Base-by-base conservation (phyloP, 1,140 invertebrate genomes). In the Nilaparvata lugens region DNA sequence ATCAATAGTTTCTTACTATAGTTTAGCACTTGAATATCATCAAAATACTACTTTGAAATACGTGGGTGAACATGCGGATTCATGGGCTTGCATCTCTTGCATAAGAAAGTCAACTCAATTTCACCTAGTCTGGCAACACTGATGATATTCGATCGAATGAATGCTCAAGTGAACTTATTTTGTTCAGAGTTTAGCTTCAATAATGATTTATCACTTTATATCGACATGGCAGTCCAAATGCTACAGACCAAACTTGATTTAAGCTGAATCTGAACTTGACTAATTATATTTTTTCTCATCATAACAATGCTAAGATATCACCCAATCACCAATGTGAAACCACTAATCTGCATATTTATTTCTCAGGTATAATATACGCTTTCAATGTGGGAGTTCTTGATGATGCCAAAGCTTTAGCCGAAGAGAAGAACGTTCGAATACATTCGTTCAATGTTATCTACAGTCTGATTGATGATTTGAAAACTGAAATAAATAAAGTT, bases 371-470 rank as follows among this genome's bases (percentile, higher is more conserved):
- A 14, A 84, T 97, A 61, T 97, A 93, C 76, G 83, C 83, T 21
- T 97, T 97, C 72, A 93, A 95, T 72, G 82, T 90, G 21, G 76
- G 79, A 5, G 73, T 79, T 54, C 75, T 81, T 0, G 70, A 75
- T 2, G 72, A 75, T 38, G 66, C 84, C 0, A 64, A 72, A 63
- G 65, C 76, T 0, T 57, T 79, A 5, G 82, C 84, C 0, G 76
- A 77, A 58, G 69, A 73, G 6, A 76, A 76, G 18, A 73, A 78
- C 13, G 77, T 95, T 14, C 48, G 68, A 1, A 76, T 97, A 48
- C 83, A 81, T 67, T 65, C 77, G 38, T 83, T 84, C 71, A 95
- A 95, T 74, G 81, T 98, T 9, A 97, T 98, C 64, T 97, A 97
- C 74, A 87, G 88, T 67, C 74, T 97, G 42, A 81, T 97, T 9